Percentiles rank a stretch among this genome's conserved stretches.
Conservation (phyloP, 2,888 invertebrate species). For the Lucinisca nassula region DNA sequence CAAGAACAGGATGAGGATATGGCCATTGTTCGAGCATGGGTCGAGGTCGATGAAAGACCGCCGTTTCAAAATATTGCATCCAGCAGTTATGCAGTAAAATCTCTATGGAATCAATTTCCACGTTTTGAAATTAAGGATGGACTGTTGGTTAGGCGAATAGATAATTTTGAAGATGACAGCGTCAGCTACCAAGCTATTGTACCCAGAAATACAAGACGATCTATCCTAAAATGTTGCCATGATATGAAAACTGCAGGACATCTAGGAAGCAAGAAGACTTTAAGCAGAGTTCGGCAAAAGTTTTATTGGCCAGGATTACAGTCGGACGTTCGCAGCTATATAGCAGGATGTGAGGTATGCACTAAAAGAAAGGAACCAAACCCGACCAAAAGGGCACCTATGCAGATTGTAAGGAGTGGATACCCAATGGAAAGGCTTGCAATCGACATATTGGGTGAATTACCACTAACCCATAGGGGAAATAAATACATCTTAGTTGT, state of each 20-base stretch:
- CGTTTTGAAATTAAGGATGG: slow-evolving; percentile 46
- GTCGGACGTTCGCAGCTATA: too few species aligned
- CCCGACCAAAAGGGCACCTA: background rate
- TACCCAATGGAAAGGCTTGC: slow-evolving; percentile 6
- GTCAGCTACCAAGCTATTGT: too few species aligned
- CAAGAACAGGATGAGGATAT: background rate
- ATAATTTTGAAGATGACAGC: too few species aligned
- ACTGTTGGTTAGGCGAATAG: too few species aligned
- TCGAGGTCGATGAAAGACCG: background rate
- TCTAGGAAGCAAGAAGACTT: too few species aligned
- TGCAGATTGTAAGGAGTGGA: background rate
- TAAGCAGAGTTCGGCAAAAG: too few species aligned
- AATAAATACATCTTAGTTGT: slow-evolving; percentile 45
- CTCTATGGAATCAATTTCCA: background rate
- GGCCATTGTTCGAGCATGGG: slow-evolving; percentile 5
- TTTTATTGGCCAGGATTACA: too few species aligned
- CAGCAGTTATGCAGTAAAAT: background rate
- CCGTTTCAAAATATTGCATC: background rate
- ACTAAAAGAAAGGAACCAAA: background rate
- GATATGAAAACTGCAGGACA: too few species aligned
- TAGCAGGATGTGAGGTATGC: slow-evolving; percentile 38
- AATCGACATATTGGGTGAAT: slow-evolving; percentile 25
- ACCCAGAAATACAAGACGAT: too few species aligned
- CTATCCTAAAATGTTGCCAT: too few species aligned
- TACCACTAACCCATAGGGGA: slow-evolving; percentile 16